Evolutionary conservation across 2,113 vertebrate species (phyloP).

Genomic region (Elgaria multicarinata): DNA sequence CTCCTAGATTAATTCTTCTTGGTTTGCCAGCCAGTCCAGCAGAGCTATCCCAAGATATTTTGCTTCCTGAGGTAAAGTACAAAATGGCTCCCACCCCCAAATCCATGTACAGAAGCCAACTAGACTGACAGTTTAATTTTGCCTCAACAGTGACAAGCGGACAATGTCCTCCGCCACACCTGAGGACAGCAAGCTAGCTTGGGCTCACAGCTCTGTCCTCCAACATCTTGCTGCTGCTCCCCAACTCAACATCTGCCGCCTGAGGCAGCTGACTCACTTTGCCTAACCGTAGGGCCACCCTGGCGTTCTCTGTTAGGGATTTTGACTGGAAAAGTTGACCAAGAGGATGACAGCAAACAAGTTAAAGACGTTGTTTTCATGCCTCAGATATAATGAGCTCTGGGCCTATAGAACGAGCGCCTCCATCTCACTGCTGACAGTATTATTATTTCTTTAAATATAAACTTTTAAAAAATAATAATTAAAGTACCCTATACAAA

Average conservation of each 20-base stretch:
- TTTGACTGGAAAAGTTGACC: background rate
- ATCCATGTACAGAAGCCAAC: no score
- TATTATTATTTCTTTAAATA: constrained; percentile 43
- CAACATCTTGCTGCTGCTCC: no score
- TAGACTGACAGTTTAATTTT: no score
- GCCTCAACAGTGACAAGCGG: no score
- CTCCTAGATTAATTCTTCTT: background rate
- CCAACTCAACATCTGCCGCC: no score
- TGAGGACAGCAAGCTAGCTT: no score
- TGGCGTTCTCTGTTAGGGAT: background rate
- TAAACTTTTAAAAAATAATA: background rate
- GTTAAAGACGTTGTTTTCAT: background rate
- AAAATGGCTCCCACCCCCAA: no score
- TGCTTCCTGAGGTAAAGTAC: no score
- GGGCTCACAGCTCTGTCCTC: no score
- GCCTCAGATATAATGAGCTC: background rate
- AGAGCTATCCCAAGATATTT: no score
- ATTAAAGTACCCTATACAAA: constrained; percentile 48
- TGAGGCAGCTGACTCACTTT: background rate
- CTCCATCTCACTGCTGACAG: constrained; percentile 29
- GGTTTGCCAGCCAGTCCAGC: no score
- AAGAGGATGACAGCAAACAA: background rate
- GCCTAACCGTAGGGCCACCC: background rate
- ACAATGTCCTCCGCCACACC: no score
- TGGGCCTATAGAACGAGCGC: background rate